phyloP scores from a whole-genome alignment of 2,113 vertebrate species.

The Anthoscopus minutus region DNA sequence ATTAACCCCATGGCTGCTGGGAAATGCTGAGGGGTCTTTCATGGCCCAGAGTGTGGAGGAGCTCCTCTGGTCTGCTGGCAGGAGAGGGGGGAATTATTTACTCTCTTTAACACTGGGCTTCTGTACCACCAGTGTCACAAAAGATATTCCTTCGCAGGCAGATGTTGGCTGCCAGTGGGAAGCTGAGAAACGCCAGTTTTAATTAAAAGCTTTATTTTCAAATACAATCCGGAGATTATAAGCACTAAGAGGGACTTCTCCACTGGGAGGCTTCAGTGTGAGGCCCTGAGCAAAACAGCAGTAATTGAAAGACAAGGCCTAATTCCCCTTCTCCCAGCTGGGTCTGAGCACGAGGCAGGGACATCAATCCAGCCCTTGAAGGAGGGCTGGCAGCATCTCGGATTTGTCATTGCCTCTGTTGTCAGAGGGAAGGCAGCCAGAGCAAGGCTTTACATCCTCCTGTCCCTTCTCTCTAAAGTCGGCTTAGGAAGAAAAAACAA shows the following conservation, averaged over 20 bases:
- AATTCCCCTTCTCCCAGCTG: constrained; percentile 55
- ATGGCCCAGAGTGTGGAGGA: not conserved
- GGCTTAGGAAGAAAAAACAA: not conserved
- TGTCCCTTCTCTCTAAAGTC: not conserved
- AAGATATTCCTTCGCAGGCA: constrained; percentile 42
- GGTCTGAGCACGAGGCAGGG: constrained; percentile 43
- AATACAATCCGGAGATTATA: constrained; percentile 53
- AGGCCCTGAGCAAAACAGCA: constrained; percentile 58
- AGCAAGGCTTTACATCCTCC: not conserved
- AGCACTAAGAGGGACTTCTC: constrained; percentile 39
- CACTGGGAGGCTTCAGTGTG: constrained; percentile 34
- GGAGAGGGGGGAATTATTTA: constrained; percentile 17
- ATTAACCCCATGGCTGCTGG: not conserved
- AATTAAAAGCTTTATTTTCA: constrained; percentile 69
- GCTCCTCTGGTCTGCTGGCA: not conserved
- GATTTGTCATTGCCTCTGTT: not conserved
- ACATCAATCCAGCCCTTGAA: constrained; percentile 59
- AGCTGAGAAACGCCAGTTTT: constrained; percentile 62
- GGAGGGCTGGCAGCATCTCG: constrained; percentile 17
- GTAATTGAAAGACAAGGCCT: constrained; percentile 62
- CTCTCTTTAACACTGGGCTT: not conserved
- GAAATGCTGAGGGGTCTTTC: not conserved
- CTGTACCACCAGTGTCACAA: not conserved
- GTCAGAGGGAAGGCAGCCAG: constrained; percentile 7
- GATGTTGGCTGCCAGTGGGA: constrained; percentile 61